Percentiles rank a stretch among this genome's conserved stretches.
Evolutionary conservation across 2,113 vertebrate species (phyloP).

Genomic region (Glaucidium brasilianum): DNA sequence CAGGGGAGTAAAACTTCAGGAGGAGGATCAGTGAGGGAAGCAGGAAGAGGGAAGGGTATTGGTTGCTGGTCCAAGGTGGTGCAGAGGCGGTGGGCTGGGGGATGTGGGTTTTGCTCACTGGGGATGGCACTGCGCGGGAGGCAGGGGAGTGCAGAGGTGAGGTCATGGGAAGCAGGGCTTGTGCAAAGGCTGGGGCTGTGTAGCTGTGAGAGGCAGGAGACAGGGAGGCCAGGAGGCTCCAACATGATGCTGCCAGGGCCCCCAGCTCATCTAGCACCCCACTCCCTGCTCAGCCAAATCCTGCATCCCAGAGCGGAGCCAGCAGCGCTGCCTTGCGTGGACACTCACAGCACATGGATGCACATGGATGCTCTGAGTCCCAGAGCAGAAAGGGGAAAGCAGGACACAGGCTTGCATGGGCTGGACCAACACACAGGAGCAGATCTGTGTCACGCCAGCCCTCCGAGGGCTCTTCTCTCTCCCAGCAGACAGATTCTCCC

Average conservation of each 20-base stretch:
- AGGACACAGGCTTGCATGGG: background rate
- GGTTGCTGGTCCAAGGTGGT: background rate
- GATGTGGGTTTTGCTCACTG: background rate
- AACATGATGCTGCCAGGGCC: background rate
- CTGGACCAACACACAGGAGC: background rate
- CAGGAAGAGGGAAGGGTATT: background rate
- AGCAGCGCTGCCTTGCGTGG: background rate
- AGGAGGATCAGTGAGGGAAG: background rate
- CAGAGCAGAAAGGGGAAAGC: background rate
- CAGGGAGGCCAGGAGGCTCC: background rate
- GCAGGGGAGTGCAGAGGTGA: background rate
- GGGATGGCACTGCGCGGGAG: background rate
- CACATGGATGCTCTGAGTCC: background rate
- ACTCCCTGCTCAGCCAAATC: background rate
- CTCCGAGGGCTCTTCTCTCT: background rate
- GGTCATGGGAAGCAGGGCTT: rapidly evolving
- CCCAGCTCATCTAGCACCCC: no score
- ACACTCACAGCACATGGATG: background rate
- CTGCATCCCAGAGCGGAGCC: background rate
- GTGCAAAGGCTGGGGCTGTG: background rate
- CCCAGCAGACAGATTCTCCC: background rate
- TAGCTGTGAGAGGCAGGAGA: background rate
- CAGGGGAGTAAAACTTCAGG: background rate
- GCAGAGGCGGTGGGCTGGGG: background rate
- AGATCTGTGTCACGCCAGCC: background rate